phyloP scores from a whole-genome alignment of 2,888 invertebrate species.

The Epistrophe eligans region DNA sequence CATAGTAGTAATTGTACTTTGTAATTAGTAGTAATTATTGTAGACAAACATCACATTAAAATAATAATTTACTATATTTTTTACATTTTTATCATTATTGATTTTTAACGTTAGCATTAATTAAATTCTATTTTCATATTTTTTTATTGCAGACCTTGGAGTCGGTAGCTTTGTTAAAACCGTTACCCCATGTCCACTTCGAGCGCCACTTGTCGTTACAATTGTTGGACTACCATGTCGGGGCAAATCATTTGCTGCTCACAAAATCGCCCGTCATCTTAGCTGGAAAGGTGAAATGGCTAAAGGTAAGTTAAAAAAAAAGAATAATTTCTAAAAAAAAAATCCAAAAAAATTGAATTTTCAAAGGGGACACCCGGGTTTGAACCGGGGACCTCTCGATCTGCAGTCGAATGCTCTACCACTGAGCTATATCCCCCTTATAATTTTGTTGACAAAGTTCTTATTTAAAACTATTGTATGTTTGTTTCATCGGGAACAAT shows the following conservation, averaged over 20 bases:
- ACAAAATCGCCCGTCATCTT: constrained; percentile 93
- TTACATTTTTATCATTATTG: no score
- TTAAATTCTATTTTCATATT: constrained; percentile 13
- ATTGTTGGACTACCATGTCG: constrained; percentile 96
- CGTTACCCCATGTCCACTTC: constrained; percentile 82
- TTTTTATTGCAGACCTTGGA: constrained; percentile 60
- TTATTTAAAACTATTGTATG: constrained; percentile 6
- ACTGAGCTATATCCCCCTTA: constrained; percentile 78
- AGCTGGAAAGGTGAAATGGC: constrained; percentile 96
- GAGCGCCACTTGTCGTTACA: constrained; percentile 91
- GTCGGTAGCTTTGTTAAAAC: constrained; percentile 61
- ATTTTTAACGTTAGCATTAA: no score
- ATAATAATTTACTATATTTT: no score
- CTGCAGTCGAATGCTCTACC: constrained; percentile 80
- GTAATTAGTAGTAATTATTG: no score
- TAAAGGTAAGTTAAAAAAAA: constrained; percentile 86
- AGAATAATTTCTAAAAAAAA: neutral
- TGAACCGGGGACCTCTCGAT: constrained; percentile 79
- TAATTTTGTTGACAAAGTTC: neutral
- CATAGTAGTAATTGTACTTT: no score
- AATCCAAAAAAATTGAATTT: constrained; percentile 19
- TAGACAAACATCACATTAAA: no score
- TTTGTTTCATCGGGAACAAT: neutral
- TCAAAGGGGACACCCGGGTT: constrained; percentile 78
- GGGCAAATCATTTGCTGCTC: constrained; percentile 96